These are phyloP conservation scores for Chrosomus eos DNA, from an alignment of 2,797 vertebrate genomes.

Conservation along the genomic window DNA sequence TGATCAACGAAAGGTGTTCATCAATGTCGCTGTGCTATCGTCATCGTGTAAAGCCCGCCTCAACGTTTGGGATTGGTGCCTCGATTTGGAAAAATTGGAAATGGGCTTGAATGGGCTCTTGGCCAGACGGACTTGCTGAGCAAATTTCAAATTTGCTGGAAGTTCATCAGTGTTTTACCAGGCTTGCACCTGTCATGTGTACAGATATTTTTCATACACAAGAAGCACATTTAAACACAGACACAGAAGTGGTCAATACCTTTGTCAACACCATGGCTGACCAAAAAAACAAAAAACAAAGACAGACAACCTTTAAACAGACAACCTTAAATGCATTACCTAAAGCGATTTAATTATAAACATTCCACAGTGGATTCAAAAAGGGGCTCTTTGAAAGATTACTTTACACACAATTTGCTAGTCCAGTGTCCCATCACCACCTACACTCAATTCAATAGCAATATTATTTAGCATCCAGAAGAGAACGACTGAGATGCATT, in stretches of 20 bases:
- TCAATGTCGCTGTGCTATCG: no score
- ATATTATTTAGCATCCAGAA: not conserved
- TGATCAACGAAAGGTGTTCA: no score
- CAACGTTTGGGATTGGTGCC: no score
- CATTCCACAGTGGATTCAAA: not conserved
- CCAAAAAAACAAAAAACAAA: not conserved
- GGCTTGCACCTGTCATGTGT: not conserved
- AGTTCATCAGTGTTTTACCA: no score
- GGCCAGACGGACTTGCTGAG: no score
- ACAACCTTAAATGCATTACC: not conserved
- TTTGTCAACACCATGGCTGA: not conserved
- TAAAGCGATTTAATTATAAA: not conserved
- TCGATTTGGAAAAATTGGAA: no score
- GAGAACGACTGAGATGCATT: slow-evolving; percentile 3
- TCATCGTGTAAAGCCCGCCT: no score
- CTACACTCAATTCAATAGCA: not conserved
- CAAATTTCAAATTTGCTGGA: no score
- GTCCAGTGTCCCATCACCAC: not conserved
- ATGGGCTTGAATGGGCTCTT: no score
- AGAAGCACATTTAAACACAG: not conserved
- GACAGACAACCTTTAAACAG: not conserved
- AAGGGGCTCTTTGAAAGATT: not conserved
- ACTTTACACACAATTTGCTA: not conserved
- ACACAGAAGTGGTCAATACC: not conserved
- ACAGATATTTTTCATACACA: not conserved